Evolutionary conservation across 1,140 invertebrate genomes (phyloP), one percentile per base, ranked within the genome.

Genomic region (Rhyacophila brunnea): DNA sequence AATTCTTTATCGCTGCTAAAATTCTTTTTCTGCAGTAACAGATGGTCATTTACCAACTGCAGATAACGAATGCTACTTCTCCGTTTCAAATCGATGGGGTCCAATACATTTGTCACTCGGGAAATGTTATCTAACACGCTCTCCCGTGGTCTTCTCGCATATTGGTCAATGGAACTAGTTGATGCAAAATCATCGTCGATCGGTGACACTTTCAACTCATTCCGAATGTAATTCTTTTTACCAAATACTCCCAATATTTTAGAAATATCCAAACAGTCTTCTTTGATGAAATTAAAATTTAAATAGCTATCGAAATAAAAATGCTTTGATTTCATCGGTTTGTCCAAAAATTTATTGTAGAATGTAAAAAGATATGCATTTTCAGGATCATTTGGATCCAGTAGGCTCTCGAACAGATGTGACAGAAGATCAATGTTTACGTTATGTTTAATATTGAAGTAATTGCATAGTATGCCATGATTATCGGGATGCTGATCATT

Each of bases 21-120:
- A 43, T 68, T 67, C 5, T 62, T 61, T 17, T 68, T 70, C 20
- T 83, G 75, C 55, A 78, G 77, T 20, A 80, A 72, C 9, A 85
- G 74, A 34, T 74, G 76, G 54, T 81, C 77, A 59, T 83, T 77
- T 0, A 85, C 71, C 60, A 81, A 69, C 36, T 78, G 71, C 1
- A 84, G 65, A 60, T 74, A 79, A 52, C 79, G 76, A 44, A 71
- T 68, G 0, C 82, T 81, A n/a, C 72, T 73, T 57, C 74, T 74
- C 49, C 81, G 71, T 65, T 80, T 78, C 35, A 69, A 53, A 56
- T 81, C 77, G 20, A 81, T 70, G 17, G 77, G 72, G 64, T 79
- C 73, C 58, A 74, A 68, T 35, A 67, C 68, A 43, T 68, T 48
- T 43, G 32, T 70, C 13, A 77, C 68, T 2, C 49, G 6, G 1